phyloP scores from a whole-genome alignment of 2,797 vertebrate genomes.

The Hipposideros larvatus region DNA sequence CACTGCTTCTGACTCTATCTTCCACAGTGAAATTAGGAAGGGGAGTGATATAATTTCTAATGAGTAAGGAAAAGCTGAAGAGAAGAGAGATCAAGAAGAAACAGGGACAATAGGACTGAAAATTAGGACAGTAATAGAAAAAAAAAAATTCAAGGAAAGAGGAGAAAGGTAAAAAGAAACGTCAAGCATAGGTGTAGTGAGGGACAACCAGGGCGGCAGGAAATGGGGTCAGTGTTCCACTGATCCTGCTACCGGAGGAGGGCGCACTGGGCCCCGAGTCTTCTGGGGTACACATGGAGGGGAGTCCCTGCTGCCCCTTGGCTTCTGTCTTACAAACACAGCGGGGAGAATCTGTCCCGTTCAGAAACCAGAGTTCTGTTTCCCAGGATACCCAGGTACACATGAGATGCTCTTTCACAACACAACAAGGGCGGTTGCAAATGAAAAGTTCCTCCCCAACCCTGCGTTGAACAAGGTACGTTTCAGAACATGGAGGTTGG shows the following conservation, averaged over 20 bases:
- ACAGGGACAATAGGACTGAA: neutral
- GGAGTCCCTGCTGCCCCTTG: constrained; percentile 13
- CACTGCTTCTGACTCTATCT: neutral
- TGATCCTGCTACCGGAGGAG: constrained; percentile 84
- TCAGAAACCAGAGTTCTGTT: constrained; percentile 81
- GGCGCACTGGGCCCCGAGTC: constrained; percentile 66
- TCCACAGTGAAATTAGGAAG: neutral
- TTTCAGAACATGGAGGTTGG: neutral
- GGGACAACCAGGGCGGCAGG: constrained; percentile 59
- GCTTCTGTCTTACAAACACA: constrained; percentile 75
- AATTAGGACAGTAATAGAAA: neutral
- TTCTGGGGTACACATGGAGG: constrained; percentile 76
- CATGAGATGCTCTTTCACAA: constrained; percentile 66
- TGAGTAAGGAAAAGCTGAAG: neutral
- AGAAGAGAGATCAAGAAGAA: neutral
- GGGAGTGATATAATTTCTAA: neutral
- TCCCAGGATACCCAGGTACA: constrained; percentile 85
- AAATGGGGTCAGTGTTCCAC: constrained; percentile 83
- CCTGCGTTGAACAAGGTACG: constrained; percentile 24
- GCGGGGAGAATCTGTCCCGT: constrained; percentile 73
- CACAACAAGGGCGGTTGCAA: constrained; percentile 66
- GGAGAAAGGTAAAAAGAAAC: constrained; percentile 40
- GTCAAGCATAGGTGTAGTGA: constrained; percentile 66
- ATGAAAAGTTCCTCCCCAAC: constrained; percentile 38
- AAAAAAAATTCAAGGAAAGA: constrained; percentile 18